A percentile compares a stretch with the other conserved stretches of the same genome.
These are phyloP conservation scores for Megathymus violae DNA, from an alignment of 1,140 invertebrate genomes.

Conservation along the genomic window DNA sequence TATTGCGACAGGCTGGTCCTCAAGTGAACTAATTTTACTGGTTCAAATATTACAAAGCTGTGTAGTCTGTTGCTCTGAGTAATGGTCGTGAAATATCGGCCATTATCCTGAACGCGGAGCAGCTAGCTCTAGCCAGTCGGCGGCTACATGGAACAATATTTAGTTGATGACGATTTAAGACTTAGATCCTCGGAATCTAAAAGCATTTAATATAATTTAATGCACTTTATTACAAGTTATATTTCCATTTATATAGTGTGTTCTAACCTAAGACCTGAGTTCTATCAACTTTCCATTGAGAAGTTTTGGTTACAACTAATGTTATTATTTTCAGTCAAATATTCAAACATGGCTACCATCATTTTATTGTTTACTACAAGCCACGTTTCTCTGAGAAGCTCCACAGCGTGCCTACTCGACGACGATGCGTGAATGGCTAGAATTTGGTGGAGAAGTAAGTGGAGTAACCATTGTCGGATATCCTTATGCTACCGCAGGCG, in stretches of 20 bases:
- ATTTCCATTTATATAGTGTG: slow-evolving; percentile 18
- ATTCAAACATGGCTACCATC: no score
- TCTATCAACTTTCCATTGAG: no score
- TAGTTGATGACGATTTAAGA: slow-evolving; percentile 38
- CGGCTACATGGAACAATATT: slow-evolving; percentile 33
- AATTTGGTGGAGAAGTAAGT: no score
- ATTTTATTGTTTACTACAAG: no score
- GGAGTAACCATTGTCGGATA: no score
- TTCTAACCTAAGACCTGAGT: no score
- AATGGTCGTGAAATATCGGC: slow-evolving; percentile 43
- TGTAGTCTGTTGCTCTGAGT: slow-evolving; percentile 29
- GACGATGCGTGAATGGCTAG: no score
- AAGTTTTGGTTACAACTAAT: no score
- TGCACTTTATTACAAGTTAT: slow-evolving; percentile 1
- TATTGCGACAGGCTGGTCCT: not conserved
- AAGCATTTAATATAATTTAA: slow-evolving; percentile 7
- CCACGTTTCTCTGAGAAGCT: no score
- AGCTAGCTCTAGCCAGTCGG: slow-evolving; percentile 4
- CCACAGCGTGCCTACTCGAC: no score
- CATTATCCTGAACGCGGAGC: slow-evolving; percentile 33
- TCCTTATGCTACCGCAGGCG: no score
- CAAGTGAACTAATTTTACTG: not conserved
- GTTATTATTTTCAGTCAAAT: no score
- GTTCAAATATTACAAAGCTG: slow-evolving; percentile 2
- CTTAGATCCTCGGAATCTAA: not conserved